These are phyloP conservation scores for Aspidiotus rigidus DNA, from an alignment of 2,888 invertebrate species.

Conservation along the genomic window DNA sequence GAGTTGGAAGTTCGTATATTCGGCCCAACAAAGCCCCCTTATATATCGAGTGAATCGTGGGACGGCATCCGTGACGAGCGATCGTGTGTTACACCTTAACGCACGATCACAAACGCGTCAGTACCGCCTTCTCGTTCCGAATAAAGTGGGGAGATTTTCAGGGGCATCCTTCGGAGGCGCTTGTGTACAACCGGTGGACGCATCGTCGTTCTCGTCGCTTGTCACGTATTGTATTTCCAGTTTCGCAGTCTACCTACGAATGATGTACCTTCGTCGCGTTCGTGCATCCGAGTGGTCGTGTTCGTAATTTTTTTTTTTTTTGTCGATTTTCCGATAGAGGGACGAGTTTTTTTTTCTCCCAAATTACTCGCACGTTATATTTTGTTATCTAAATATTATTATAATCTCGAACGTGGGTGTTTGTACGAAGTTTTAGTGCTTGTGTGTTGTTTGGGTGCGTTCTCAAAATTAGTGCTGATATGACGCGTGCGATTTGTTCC, in stretches of 20 bases:
- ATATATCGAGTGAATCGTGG: no score
- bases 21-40: no score
- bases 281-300: not conserved
- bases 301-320: conserved; percentile 5
- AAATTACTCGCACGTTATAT: no score
- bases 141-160: conserved; percentile 24
- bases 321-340: not conserved
- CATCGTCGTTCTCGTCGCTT: conserved; percentile 10
- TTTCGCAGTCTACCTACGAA: not conserved
- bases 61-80: no score
- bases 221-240: conserved; percentile 18
- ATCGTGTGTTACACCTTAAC: conserved; percentile 14
- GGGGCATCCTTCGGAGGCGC: conserved; percentile 27
- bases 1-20: no score
- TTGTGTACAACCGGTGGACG: conserved; percentile 25
- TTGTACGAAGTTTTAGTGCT: not conserved
- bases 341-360: no score
- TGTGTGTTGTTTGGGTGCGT: not conserved
- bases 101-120: conserved; percentile 3
- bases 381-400: no score
- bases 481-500: conserved; percentile 11
- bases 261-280: not conserved
- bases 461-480: no score
- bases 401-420: no score
- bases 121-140: conserved; percentile 24